Conservation (phyloP, 1,140 invertebrate genomes). For the Hyles vespertilio region DNA sequence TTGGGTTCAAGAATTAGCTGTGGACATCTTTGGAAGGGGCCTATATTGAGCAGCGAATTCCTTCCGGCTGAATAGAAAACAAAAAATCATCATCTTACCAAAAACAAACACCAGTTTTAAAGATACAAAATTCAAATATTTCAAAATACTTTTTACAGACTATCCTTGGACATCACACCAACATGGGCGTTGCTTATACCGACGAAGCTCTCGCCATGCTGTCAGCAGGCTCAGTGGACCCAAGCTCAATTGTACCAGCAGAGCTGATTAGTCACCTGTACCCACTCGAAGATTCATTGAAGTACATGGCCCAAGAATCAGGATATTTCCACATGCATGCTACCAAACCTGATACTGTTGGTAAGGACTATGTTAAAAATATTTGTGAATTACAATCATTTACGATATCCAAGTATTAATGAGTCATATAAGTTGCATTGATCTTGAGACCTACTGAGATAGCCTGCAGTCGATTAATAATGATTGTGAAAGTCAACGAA, state of each 20-base stretch:
- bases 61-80: too few species aligned
- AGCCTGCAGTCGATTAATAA: too few species aligned
- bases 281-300: slow-evolving; percentile 63
- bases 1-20: too few species aligned
- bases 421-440: too few species aligned
- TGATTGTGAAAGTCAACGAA: too few species aligned
- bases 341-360: slow-evolving; percentile 41
- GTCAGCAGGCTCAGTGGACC: slow-evolving; percentile 19
- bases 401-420: too few species aligned
- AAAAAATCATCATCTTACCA: too few species aligned
- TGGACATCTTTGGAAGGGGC: too few species aligned
- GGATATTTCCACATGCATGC: slow-evolving; percentile 12
- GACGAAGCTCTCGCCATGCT: background rate
- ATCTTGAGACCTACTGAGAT: too few species aligned
- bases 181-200: slow-evolving; percentile 10
- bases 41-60: too few species aligned
- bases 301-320: background rate
- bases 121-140: too few species aligned
- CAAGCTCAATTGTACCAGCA: slow-evolving; percentile 31
- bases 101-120: too few species aligned
- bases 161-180: slow-evolving; percentile 72
- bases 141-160: slow-evolving; percentile 21
- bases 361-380: slow-evolving; percentile 26
- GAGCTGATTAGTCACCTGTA: slow-evolving; percentile 76
- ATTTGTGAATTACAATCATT: background rate